Base-by-base conservation (phyloP, 2,113 vertebrate species). In the Cranoglanis bouderius region DNA sequence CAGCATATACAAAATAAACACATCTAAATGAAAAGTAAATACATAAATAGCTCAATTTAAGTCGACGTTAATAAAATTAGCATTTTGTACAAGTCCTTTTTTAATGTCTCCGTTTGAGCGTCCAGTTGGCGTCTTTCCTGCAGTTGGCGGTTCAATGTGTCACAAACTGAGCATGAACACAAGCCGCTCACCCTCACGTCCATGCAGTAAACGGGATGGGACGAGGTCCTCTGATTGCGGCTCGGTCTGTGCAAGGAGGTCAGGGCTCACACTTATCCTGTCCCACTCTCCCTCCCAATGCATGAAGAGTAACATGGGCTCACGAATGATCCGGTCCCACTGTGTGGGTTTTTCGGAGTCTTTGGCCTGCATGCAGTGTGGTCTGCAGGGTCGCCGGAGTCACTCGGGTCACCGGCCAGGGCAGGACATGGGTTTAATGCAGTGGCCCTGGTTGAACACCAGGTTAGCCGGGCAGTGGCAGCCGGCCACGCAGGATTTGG, bases 391-490 rank as follows among this genome's bases (percentile, higher is more conserved):
- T 49, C 85, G 85, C 90, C 6, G 16, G 85, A 70, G 49, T 92
- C 93, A 94, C 91, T 4, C 16, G 85, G 92, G 97, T 98, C 97
- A 98, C 94, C 97, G 98, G 55, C 98, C 98, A 1, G 98, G 97
- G 92, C 98, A 99, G 75, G 98, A 91, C 1, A 96, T 97, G 93
- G 98, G 97, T 87, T 97, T 98, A 94, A 99, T 97, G 96, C 98
- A 99, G 91, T 96, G 96, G 90, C 98, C 98, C 92, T 96, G 96
- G 93, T 97, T 96, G 81, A 97, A 96, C 82, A 99, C 97, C 92
- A 99, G 90, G 92, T 97, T 97, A 61, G 98, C 98, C 0, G 98
- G 98, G 51, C 98, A 99, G 93, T 99, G 98, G 94, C 98, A 99
- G 9, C 98, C 98, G 0, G 98, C 98, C 38, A 99, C 3, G 0